phyloP scores from a whole-genome alignment of 2,797 vertebrate species.

The Anabacerthia variegaticeps region DNA sequence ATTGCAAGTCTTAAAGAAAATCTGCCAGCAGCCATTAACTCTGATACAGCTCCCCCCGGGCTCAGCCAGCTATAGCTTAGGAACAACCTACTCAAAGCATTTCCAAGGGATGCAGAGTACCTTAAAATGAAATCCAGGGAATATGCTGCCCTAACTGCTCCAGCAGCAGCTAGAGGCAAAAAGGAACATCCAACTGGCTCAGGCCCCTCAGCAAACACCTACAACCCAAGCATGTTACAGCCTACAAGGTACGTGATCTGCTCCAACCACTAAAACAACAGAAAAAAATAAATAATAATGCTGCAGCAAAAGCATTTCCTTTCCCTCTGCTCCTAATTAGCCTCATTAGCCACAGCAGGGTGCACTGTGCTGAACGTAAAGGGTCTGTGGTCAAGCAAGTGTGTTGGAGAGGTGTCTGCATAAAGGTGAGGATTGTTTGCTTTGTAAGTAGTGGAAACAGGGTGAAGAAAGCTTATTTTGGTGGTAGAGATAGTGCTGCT shows the following conservation, averaged over 20 bases:
- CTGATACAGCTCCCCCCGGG: background rate
- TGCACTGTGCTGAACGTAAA: background rate
- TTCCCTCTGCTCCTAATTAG: background rate
- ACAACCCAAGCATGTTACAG: background rate
- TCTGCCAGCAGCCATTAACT: background rate
- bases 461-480: background rate
- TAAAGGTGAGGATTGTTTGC: background rate
- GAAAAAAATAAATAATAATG: background rate
- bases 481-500: background rate
- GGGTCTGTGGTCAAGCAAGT: background rate
- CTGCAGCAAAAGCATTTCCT: background rate
- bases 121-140: background rate
- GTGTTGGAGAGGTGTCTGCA: background rate
- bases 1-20: background rate
- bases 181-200: background rate
- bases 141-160: background rate
- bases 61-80: background rate
- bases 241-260: background rate
- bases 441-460: fast-evolving
- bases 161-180: background rate
- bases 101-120: background rate
- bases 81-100: background rate
- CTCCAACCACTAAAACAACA: background rate
- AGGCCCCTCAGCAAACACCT: background rate
- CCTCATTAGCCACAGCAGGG: background rate